Base-by-base conservation (phyloP, 2,113 vertebrate species). In the Egretta garzetta region DNA sequence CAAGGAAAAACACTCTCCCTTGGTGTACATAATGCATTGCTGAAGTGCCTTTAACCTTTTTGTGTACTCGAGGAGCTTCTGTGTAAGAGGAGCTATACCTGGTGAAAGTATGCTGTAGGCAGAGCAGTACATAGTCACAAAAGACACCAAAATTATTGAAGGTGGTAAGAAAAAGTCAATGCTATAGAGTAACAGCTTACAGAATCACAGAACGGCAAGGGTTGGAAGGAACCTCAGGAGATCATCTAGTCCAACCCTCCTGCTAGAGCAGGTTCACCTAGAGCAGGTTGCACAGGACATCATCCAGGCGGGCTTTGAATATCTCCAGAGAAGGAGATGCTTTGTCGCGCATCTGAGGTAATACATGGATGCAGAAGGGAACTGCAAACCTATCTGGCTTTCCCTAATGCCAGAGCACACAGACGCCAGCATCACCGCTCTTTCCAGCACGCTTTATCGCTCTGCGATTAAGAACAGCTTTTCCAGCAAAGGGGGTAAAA, bases 331-430 rank as follows among this genome's bases (percentile, higher is more conserved):
- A 41, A 41, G 39, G 39, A 41, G 39, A 41, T 41, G 39, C 39
- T 41, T 64, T 76, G 62, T 82, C 30, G 21, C 12, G 1, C 41
- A 39, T 39, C 71, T 47, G n/a, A 81, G 74, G 74, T 35, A 75
- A 79, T 11, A 32, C 5, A 22, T 1, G 49, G 70, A 41, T 41
- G 62, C 43, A 80, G 71, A 79, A 88, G n/a, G 53, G 35, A 88
- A 56, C 27, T 64, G 90, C 79, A 93, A 39, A 75, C 39, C 39
- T 47, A 6, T 17, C 43, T 49, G 58, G 43, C 45, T 85, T 75
- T 76, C 56, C 62, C 74, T 32, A 59, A 30, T 0, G 1, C 52
- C 8, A 7, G 30, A 59, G 52, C 12, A 2, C 4, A 3, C 39
- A 28, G 64, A 60, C 3, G 2, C 63, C 12, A 67, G 35, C 22